Base-by-base conservation (phyloP, 1,140 invertebrate genomes). In the Heterodera carotae region DNA sequence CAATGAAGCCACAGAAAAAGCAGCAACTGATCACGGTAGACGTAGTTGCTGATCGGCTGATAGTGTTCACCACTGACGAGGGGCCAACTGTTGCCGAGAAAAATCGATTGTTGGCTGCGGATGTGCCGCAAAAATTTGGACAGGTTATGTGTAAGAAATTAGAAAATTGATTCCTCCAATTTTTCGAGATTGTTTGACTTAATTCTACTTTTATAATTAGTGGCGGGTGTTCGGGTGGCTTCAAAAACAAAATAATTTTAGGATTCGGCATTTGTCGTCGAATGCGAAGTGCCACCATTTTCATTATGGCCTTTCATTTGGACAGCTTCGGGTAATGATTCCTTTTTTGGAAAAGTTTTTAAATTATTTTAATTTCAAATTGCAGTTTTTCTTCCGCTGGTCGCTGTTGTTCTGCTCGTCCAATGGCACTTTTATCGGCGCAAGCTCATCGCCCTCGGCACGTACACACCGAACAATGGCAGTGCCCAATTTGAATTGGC, bases 1-100 rank as follows among this genome's bases (percentile, higher is more conserved):
- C n/a, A n/a, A n/a, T n/a, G n/a, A n/a, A n/a, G n/a, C n/a, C n/a
- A 33, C 8, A 73, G n/a, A 6, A 62, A 74, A 59, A 60, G 34
- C 66, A 74, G 15, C 1, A 59, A n/a, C 39, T 74, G 64, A 34
- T 74, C n/a, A 74, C 72, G 39, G 39, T 74, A 36, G 53, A 74
- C 31, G 72, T 74, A 7, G 53, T 62, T 25, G 72, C 72, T 6
- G 72, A 74, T 62, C 34, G 72, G 25, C 25, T 74, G 36, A 39
- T 74, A n/a, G 64, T 74, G 64, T 74, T 74, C 36, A 64, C 72
- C n/a, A 64, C 39, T 33, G 72, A 74, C 27, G 72, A 74, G 27
- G 56, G 72, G 15, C 72, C 72, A 25, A 59, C 59, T 15, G 59
- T 62, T 31, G 48, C 43, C 25, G 72, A 74, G 36, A 27, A 56